These are phyloP conservation scores for Ellobium chinense DNA, from an alignment of 2,888 invertebrate genomes.

Conservation along the genomic window DNA sequence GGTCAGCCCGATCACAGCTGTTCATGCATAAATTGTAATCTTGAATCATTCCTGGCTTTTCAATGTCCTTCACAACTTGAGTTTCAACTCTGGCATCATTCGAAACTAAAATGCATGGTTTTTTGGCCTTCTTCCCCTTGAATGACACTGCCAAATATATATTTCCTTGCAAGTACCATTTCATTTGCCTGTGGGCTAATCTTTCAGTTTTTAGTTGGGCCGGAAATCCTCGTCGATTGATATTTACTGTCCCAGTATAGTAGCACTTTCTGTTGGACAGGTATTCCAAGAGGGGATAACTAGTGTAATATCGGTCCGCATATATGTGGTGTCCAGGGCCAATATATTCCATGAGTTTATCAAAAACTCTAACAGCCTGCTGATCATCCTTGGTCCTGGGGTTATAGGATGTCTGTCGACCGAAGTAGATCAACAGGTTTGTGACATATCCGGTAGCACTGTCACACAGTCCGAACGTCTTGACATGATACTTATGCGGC, in stretches of 20 bases:
- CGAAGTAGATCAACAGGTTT: background rate
- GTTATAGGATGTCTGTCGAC: background rate
- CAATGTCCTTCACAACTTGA: background rate
- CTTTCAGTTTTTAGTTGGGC: background rate
- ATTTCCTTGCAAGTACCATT: background rate
- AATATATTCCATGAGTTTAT: background rate
- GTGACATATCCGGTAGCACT: background rate
- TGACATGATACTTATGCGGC: background rate
- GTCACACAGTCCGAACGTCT: background rate
- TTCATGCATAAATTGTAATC: background rate
- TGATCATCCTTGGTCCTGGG: background rate
- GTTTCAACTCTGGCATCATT: background rate
- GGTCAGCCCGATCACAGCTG: background rate
- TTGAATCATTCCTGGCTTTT: background rate
- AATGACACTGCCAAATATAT: background rate
- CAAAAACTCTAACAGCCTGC: background rate
- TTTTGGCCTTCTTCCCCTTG: background rate
- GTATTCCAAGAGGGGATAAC: background rate
- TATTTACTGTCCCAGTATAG: background rate
- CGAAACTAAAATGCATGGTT: constrained; percentile 4
- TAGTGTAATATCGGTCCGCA: constrained; percentile 12
- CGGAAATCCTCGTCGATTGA: background rate
- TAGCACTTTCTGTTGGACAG: background rate
- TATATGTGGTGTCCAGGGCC: background rate
- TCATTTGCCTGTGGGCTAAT: background rate